Conservation (phyloP, 1,140 invertebrate species). For the Parapsyche elsis region DNA sequence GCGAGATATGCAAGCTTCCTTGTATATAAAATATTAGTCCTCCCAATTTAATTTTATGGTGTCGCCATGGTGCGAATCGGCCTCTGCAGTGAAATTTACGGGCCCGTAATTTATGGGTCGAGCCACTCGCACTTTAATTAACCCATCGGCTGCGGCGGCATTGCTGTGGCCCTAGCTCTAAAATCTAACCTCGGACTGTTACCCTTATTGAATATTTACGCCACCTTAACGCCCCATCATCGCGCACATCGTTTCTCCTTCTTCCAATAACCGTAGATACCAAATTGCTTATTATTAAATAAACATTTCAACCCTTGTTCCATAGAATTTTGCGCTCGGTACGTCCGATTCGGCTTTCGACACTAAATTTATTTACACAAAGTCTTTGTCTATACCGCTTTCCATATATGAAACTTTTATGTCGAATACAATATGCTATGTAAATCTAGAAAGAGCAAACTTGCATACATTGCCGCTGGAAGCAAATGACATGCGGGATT, state of each 20-base stretch:
- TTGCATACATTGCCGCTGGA: no score
- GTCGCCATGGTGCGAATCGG: constrained; percentile 40
- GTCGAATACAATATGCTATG: no score
- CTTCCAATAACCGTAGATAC: background rate
- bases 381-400: no score
- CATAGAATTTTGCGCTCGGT: no score
- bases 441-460: no score
- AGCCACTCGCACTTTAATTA: constrained; percentile 52
- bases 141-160: constrained; percentile 32
- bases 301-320: no score
- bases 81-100: constrained; percentile 42
- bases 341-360: no score
- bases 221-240: constrained; percentile 5
- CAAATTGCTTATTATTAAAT: no score
- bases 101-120: constrained; percentile 41
- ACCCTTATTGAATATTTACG: constrained; percentile 22
- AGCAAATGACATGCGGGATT: constrained; percentile 8
- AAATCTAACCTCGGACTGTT: constrained; percentile 5
- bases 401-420: no score
- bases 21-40: constrained; percentile 42
- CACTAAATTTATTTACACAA: no score
- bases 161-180: background rate
- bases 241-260: background rate
- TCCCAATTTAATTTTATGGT: constrained; percentile 52
- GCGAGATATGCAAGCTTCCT: constrained; percentile 14